These are phyloP conservation scores for Hyphantria cunea DNA, from an alignment of 1,140 invertebrate species.

Conservation along the genomic window DNA sequence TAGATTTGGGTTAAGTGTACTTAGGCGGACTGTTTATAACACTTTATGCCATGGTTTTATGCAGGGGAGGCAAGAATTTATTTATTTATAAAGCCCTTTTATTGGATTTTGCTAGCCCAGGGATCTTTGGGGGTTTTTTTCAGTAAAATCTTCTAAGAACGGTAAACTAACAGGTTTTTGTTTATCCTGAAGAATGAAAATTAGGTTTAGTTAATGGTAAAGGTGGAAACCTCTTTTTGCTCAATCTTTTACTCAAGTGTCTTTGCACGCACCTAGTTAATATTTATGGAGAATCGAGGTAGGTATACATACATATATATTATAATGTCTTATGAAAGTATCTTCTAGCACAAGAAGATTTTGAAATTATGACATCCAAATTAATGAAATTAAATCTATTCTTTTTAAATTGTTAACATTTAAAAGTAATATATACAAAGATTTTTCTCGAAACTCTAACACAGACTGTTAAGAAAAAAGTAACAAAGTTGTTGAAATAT, in stretches of 20 bases:
- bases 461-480: no score
- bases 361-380: no score
- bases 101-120: slow-evolving; percentile 18
- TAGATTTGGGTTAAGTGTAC: slow-evolving; percentile 42
- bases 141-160: slow-evolving; percentile 7
- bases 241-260: background rate
- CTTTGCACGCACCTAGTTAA: no score
- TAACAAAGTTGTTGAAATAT: background rate
- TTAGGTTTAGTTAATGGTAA: background rate
- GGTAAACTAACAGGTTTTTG: background rate
- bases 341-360: no score
- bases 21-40: slow-evolving; percentile 25
- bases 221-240: background rate
- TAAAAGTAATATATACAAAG: background rate
- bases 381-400: no score
- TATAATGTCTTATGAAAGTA: no score
- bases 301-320: background rate
- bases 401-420: no score
- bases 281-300: no score
- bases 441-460: no score
- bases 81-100: slow-evolving; percentile 28
- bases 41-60: slow-evolving; percentile 15
- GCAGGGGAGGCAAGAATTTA: slow-evolving; percentile 13
- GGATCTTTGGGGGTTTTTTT: slow-evolving; percentile 4
- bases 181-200: slow-evolving; percentile 13